Base-by-base conservation (phyloP, 53 echinoderm and acorn worm genomes). In the Holothuria scabra region DNA sequence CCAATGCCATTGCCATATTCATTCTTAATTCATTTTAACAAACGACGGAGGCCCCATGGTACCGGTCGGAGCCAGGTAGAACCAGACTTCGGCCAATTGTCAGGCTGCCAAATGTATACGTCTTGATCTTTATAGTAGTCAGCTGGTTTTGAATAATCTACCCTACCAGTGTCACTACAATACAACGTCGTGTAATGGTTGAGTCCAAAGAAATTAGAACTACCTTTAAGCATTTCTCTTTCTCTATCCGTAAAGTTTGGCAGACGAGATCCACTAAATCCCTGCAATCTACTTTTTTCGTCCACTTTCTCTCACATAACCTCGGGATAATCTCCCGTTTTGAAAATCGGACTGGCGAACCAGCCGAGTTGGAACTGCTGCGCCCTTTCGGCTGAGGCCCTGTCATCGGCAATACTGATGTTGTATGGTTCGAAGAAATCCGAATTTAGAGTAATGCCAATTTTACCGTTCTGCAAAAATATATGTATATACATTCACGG, bases 161-260 rank as follows among this genome's bases (percentile, higher is more conserved):
- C 87, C 13, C 59, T 31, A n/a, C 10, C 58, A 44, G 25, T 28
- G 60, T 88, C 86, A 21, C 48, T 65, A 56, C 83, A 86, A 37
- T 88, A 88, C 28, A 69, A 46, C 92, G 68, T 29, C n/a, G n/a
- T n/a, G n/a, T n/a, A n/a, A n/a, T n/a, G n/a, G n/a, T n/a, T n/a
- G n/a, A n/a, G n/a, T n/a, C 95, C 95, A 29, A 95, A 95, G 91
- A 95, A 95, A 74, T 95, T 92, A 13, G 86, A 75, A 23, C 87
- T 90, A 8, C 81, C 85, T 16, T 20, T 59, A 72, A 92, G 82
- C 72, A 80, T 79, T 8, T 41, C 74, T 70, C 88, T 90, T 60
- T 95, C 90, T 8, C 74, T 87, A 9, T 68, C 86, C 34, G 90
- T 93, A 82, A 95, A 95, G 21, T 66, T 79, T 20, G 95, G 95